These are phyloP conservation scores for Alosa sapidissima DNA, from an alignment of 2,797 vertebrate species.

Conservation along the genomic window DNA sequence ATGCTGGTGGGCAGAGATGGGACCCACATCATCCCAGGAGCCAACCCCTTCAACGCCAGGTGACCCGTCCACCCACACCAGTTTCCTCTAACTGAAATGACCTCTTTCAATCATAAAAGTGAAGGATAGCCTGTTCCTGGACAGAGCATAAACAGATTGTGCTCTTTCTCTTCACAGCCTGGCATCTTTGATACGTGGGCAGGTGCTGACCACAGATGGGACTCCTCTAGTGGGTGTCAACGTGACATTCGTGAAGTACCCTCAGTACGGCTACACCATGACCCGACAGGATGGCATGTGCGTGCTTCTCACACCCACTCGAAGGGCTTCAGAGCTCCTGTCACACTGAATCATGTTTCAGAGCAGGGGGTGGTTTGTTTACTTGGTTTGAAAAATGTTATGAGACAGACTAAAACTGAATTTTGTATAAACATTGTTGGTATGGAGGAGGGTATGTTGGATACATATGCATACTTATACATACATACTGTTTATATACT, in stretches of 20 bases:
- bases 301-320: slow-evolving; percentile 60
- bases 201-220: slow-evolving; percentile 86
- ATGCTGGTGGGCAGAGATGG: slow-evolving; percentile 93
- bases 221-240: slow-evolving; percentile 88
- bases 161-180: slow-evolving; percentile 65
- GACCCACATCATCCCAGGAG: slow-evolving; percentile 92
- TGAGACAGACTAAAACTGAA: background rate
- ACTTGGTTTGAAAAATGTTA: background rate
- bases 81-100: background rate
- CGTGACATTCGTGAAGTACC: slow-evolving; percentile 85
- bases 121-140: background rate
- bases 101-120: background rate
- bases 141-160: background rate
- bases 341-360: background rate
- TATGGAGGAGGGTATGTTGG: no score
- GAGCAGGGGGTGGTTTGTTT: background rate
- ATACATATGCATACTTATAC: no score
- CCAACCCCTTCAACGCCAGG: slow-evolving; percentile 97
- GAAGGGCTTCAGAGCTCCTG: background rate
- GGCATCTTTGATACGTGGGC: slow-evolving; percentile 85
- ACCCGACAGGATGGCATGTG: slow-evolving; percentile 89
- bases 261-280: slow-evolving; percentile 86
- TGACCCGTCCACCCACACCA: slow-evolving; percentile 49
- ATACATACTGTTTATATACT: no score
- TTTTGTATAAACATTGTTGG: no score